phyloP scores from a whole-genome alignment of 2,797 vertebrate genomes.

The Buphagus erythrorhynchus region DNA sequence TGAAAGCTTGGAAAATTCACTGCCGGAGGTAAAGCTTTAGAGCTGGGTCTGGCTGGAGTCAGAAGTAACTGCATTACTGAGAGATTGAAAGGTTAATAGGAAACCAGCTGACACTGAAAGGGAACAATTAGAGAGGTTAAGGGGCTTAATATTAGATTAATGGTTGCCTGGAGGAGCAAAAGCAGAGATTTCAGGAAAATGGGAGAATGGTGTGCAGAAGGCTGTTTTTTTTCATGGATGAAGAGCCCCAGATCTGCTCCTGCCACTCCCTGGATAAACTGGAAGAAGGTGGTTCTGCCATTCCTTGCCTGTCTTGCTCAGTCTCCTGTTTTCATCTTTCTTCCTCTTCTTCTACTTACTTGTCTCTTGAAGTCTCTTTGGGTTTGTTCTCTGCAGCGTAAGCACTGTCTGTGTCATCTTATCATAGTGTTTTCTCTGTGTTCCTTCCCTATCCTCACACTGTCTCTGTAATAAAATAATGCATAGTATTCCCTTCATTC shows the following conservation, averaged over 20 bases:
- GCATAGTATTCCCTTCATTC: neutral
- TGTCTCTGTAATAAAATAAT: neutral
- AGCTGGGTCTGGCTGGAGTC: conserved; percentile 39
- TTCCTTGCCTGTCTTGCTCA: neutral
- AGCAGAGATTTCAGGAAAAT: conserved; percentile 66
- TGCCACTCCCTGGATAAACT: neutral
- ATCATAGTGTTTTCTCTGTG: neutral
- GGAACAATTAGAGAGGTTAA: conserved; percentile 73
- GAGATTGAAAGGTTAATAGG: conserved; percentile 75
- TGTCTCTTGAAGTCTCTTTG: neutral
- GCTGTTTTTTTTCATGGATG: neutral
- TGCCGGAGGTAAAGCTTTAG: conserved; percentile 63
- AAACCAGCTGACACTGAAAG: conserved; percentile 69
- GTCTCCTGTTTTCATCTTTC: neutral
- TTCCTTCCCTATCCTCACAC: neutral
- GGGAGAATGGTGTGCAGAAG: neutral
- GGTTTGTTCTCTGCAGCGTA: neutral
- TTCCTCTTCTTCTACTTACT: neutral
- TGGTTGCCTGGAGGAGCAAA: conserved; percentile 64
- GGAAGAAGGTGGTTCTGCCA: neutral
- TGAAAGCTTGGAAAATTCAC: conserved; percentile 60
- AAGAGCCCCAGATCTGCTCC: neutral
- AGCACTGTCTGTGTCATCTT: neutral
- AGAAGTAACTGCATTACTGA: conserved; percentile 70
- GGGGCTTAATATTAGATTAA: conserved; percentile 73